Base-by-base conservation (phyloP, 2,797 vertebrate species). In the Rousettus madagascariensis region DNA sequence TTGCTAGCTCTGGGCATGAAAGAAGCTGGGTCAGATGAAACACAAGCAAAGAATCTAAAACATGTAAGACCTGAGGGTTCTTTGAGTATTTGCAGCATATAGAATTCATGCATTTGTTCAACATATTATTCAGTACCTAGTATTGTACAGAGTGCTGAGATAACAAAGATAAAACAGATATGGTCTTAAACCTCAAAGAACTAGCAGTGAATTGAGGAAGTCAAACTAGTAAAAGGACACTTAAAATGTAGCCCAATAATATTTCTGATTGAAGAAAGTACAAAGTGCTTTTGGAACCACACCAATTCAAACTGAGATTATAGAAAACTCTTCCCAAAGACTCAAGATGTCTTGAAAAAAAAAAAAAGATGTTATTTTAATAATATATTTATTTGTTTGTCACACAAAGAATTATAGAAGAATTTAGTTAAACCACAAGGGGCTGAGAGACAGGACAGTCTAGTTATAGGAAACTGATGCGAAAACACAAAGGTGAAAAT, bases 111-210 rank as follows among this genome's bases (percentile, higher is more conserved):
- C 49, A 93, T 91, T 66, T 53, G 65, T 68, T 72, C 19, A 59
- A 83, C 65, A 65, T 33, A 65, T 74, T 49, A 74, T 43, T 96
- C 72, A 65, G 55, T 51, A 78, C 33, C 33, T 92, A 43, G 10
- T 79, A 79, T 1, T 55, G 8, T 17, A 53, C 46, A 46, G 43
- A 77, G 33, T 59, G 16, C 36, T 59, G 15, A 80, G 63, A 71
- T 80, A 33, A 84, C 36, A 72, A 72, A 71, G 41, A 51, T 66
- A 80, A 95, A 90, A 57, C 13, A 61, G 38, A 61, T 15, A 9
- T 17, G 51, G 41, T 77, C 63, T 86, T 79, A 59, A 53, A 57
- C 17, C 51, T 94, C 46, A 82, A 91, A 80, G 38, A 95, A 94
- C 28, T 38, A 89, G 63, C 17, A 85, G 33, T 75, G 24, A 90